A percentile compares a stretch with the other conserved stretches of the same genome.
phyloP scores from a whole-genome alignment of 2,888 invertebrate genomes.

The Anodontia alba region DNA sequence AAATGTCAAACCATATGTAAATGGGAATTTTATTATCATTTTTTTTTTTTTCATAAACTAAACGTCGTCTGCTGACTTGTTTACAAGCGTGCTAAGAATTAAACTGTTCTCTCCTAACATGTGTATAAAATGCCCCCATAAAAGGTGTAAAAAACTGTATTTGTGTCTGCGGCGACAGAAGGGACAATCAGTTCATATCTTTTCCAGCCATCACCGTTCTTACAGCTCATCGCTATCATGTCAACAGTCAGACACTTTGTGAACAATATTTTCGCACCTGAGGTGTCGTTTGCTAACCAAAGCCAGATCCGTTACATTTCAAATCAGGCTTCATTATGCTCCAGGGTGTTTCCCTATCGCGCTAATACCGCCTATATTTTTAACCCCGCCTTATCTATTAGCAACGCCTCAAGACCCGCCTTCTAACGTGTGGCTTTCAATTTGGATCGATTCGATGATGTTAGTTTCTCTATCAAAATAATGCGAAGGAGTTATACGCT shows the following conservation, averaged over 20 bases:
- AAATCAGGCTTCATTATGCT: background rate
- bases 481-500: no score
- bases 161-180: background rate
- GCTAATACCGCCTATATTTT: background rate
- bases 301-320: conserved; percentile 12
- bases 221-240: background rate
- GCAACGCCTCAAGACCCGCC: background rate
- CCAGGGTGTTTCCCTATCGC: background rate
- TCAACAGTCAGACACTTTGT: conserved; percentile 13
- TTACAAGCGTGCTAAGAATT: no score
- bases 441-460: background rate
- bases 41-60: no score
- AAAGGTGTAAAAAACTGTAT: no score
- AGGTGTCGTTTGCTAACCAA: conserved; percentile 3
- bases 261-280: conserved; percentile 1
- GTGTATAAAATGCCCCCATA: no score
- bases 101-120: no score
- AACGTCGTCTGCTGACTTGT: no score
- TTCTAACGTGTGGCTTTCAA: background rate
- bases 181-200: background rate
- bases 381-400: background rate
- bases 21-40: no score
- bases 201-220: background rate
- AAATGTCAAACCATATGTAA: no score
- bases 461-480: no score